These are phyloP conservation scores for Drosophila sucinea DNA, from an alignment of 1,140 invertebrate species.

Conservation along the genomic window DNA sequence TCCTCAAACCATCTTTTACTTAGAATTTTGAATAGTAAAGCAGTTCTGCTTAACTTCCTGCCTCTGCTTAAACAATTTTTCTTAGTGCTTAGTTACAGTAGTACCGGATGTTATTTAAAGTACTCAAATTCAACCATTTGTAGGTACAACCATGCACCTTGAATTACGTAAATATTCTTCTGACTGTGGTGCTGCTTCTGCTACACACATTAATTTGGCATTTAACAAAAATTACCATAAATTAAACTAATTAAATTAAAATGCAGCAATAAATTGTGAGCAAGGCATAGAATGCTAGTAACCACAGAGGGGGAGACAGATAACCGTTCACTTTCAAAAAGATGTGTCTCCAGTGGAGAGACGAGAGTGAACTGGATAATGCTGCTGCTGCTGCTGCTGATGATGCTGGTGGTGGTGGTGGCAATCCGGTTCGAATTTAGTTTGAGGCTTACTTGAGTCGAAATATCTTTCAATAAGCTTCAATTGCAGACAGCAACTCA, in stretches of 20 bases:
- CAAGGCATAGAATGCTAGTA: conserved; percentile 9
- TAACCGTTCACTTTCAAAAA: conserved; percentile 25
- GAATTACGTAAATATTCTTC: conserved; percentile 16
- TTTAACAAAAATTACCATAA: conserved; percentile 24
- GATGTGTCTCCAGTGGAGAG: conserved; percentile 3
- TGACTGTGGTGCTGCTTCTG: background rate
- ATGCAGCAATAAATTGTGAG: conserved; percentile 25
- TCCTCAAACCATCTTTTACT: background rate
- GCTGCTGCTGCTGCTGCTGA: background rate
- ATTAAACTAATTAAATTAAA: conserved; percentile 31
- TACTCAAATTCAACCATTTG: background rate
- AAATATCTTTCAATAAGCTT: conserved; percentile 19
- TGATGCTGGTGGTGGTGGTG: background rate
- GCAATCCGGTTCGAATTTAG: conserved; percentile 16
- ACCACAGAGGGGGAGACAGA: background rate
- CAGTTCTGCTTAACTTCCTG: conserved; percentile 1
- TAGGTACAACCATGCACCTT: background rate
- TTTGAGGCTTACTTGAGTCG: conserved; percentile 7
- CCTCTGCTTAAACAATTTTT: background rate
- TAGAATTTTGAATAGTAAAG: background rate
- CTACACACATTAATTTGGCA: conserved; percentile 13
- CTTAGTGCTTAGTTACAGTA: background rate
- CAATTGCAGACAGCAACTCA: conserved; percentile 18
- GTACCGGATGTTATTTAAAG: conserved; percentile 2
- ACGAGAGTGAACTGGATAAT: conserved; percentile 1